Conservation (phyloP, 2,113 vertebrate genomes). For the Stigmatopora nigra region DNA sequence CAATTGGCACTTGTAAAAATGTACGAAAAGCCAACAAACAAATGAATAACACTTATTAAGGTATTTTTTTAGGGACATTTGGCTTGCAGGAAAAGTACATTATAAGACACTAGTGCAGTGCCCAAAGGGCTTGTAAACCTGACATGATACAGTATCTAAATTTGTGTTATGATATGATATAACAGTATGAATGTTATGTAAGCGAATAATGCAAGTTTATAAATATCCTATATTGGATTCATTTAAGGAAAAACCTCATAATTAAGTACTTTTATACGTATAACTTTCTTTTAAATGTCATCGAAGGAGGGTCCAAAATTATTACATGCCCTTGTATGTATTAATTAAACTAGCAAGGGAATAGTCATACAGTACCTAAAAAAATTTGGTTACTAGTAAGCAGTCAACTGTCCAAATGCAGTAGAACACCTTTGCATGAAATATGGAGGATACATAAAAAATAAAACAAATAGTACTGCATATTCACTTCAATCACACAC, state of each 20-base stretch:
- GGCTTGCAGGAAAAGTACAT: constrained; percentile 21
- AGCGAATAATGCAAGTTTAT: background rate
- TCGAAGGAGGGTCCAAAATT: background rate
- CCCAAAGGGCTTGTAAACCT: constrained; percentile 7
- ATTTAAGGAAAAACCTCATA: background rate
- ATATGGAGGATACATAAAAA: background rate
- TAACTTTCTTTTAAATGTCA: background rate
- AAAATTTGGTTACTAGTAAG: background rate
- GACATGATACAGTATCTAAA: constrained; percentile 4
- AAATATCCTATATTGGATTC: background rate
- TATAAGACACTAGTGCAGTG: constrained; percentile 14
- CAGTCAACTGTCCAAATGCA: background rate
- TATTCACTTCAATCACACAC: background rate
- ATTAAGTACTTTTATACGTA: no score
- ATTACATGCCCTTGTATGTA: background rate
- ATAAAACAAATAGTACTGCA: background rate
- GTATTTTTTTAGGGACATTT: constrained; percentile 9
- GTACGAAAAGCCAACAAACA: constrained; percentile 34
- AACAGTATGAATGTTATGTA: background rate
- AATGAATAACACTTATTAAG: constrained; percentile 28
- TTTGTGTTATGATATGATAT: background rate
- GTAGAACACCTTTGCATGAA: background rate
- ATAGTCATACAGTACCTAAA: background rate
- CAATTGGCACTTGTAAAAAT: constrained; percentile 50
- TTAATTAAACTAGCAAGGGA: background rate